Conservation (phyloP, 2,888 invertebrate genomes). For the Spilosoma lubricipeda region DNA sequence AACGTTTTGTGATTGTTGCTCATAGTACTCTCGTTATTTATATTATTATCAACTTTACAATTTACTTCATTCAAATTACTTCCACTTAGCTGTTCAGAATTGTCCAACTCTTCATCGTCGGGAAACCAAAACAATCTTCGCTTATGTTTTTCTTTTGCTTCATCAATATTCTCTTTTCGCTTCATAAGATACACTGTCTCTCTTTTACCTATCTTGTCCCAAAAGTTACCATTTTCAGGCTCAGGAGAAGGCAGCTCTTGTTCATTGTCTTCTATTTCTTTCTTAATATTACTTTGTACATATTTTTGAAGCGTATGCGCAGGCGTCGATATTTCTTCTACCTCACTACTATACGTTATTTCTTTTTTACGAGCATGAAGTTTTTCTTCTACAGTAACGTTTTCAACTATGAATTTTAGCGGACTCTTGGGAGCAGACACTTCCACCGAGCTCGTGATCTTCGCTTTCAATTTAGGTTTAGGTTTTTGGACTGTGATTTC, state of each 20-base stretch:
- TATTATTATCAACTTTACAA: not conserved
- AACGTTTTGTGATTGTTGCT: not conserved
- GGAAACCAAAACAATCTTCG: slow-evolving; percentile 76
- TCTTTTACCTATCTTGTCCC: slow-evolving; percentile 88
- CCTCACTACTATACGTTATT: slow-evolving; percentile 70
- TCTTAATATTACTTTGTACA: slow-evolving; percentile 53
- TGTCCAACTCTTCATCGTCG: slow-evolving; percentile 59
- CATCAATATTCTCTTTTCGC: slow-evolving; percentile 83
- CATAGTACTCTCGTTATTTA: not conserved
- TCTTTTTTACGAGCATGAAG: slow-evolving; percentile 68
- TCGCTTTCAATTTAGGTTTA: slow-evolving; percentile 79
- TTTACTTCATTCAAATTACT: slow-evolving; percentile 14
- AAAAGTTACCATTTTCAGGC: slow-evolving; percentile 86
- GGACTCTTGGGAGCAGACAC: slow-evolving; percentile 78
- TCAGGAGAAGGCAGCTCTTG: slow-evolving; percentile 68
- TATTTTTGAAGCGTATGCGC: slow-evolving; percentile 33
- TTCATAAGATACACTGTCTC: slow-evolving; percentile 88
- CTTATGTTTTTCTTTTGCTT: slow-evolving; percentile 72
- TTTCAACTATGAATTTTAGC: slow-evolving; percentile 85
- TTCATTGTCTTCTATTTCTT: slow-evolving; percentile 50
- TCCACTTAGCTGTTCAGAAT: slow-evolving; percentile 9
- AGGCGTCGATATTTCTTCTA: slow-evolving; percentile 58
- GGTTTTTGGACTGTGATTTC: slow-evolving; percentile 59
- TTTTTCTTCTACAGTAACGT: slow-evolving; percentile 87
- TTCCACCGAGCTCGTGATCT: slow-evolving; percentile 85